These are phyloP conservation scores for Calyptomena viridis DNA, from an alignment of 2,113 vertebrate species.

Conservation along the genomic window DNA sequence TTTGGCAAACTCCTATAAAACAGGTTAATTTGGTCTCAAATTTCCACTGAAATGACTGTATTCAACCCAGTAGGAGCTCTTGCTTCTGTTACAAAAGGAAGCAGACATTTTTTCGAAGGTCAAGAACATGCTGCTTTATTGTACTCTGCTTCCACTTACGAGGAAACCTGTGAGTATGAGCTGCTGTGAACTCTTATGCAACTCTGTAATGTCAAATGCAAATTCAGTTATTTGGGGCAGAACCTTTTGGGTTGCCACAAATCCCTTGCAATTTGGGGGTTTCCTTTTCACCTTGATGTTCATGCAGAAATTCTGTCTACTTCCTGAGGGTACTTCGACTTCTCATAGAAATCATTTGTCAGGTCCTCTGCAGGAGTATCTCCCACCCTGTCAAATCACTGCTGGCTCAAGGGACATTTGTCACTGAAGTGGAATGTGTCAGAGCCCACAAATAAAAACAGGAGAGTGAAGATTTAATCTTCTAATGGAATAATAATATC, in stretches of 20 bases:
- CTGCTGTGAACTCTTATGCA: not conserved
- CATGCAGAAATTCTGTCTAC: conserved; percentile 7
- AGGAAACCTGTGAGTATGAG: not conserved
- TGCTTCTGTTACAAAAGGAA: not conserved
- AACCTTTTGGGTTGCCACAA: not conserved
- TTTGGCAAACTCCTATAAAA: not conserved
- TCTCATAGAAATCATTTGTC: conserved; percentile 25
- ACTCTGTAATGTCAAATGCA: not conserved
- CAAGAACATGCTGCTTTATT: not conserved
- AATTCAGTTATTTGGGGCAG: not conserved
- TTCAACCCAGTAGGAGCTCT: not conserved
- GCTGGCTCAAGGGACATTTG: not conserved
- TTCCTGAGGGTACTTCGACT: conserved; percentile 21
- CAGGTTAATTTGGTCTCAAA: not conserved
- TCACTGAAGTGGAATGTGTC: conserved; percentile 61
- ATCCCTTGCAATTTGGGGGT: not conserved
- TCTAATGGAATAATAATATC: conserved; percentile 55
- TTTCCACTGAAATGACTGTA: not conserved
- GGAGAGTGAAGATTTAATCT: conserved; percentile 20
- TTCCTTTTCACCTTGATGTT: conserved; percentile 6
- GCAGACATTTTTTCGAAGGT: not conserved
- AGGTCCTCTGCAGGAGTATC: not conserved
- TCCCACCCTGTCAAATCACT: not conserved
- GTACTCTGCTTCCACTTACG: not conserved
- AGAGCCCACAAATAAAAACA: conserved; percentile 27